Conservation (phyloP, 2,888 invertebrate species). For the Chymomyza fuscimana region DNA sequence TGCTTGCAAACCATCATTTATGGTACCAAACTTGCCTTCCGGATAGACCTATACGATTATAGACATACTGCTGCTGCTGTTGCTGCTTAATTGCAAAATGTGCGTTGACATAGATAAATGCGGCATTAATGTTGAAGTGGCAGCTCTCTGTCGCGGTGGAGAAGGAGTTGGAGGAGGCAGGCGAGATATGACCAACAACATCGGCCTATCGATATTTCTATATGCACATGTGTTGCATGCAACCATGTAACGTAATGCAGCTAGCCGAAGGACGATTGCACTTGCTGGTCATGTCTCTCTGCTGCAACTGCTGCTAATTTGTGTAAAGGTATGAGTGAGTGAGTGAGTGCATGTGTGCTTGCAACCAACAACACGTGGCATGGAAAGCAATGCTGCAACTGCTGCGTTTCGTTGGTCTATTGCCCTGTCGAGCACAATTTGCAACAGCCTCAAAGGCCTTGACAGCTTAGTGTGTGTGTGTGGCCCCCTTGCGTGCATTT, state of each 20-base stretch:
- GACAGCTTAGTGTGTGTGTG: constrained; percentile 34
- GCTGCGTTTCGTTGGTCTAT: constrained; percentile 21
- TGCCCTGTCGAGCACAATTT: constrained; percentile 43
- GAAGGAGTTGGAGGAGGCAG: background rate
- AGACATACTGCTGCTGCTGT: background rate
- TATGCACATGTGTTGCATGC: background rate
- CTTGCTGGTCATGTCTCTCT: constrained; percentile 1
- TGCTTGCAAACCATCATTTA: background rate
- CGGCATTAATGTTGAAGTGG: constrained; percentile 7
- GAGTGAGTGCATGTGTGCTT: constrained; percentile 1
- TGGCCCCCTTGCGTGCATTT: background rate
- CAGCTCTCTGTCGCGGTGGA: background rate
- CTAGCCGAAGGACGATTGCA: constrained; percentile 25
- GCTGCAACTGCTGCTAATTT: constrained; percentile 33
- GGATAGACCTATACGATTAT: background rate
- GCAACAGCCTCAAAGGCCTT: constrained; percentile 54
- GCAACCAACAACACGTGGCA: constrained; percentile 9
- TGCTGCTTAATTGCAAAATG: constrained; percentile 26
- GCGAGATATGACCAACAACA: background rate
- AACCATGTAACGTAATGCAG: background rate
- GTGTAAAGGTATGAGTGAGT: constrained; percentile 18
- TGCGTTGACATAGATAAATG: constrained; percentile 29
- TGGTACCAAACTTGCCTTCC: background rate
- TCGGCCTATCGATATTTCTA: background rate
- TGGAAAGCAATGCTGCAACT: background rate